Evolutionary conservation across 2,888 invertebrate genomes (phyloP).

Genomic region (Eristalis pertinax): DNA sequence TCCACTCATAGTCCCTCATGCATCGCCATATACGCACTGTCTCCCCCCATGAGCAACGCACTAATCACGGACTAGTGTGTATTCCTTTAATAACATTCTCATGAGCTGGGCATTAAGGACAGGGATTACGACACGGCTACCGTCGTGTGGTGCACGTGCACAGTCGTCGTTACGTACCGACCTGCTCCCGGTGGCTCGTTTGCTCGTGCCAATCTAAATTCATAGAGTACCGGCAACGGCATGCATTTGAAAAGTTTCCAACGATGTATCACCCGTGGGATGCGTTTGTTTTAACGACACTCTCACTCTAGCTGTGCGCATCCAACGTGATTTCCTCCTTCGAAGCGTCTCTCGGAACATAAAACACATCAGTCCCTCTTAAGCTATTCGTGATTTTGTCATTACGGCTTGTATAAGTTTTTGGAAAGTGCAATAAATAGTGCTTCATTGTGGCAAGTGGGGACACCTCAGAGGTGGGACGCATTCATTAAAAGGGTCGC

Average conservation of each 20-base stretch:
- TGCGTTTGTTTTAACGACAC: constrained; percentile 40
- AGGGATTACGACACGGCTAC: background rate
- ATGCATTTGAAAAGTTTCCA: constrained; percentile 24
- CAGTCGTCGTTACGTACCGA: constrained; percentile 13
- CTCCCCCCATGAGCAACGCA: no score
- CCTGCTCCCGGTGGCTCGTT: background rate
- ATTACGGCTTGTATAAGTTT: constrained; percentile 9
- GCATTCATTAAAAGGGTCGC: background rate
- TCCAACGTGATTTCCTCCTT: constrained; percentile 28
- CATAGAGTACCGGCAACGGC: constrained; percentile 1
- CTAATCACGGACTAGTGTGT: background rate
- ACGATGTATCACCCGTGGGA: constrained; percentile 26
- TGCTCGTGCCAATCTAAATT: constrained; percentile 33
- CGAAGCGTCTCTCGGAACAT: background rate
- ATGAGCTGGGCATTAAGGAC: background rate
- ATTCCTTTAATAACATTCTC: background rate
- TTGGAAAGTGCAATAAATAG: background rate
- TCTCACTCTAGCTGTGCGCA: constrained; percentile 10
- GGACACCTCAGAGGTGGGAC: background rate
- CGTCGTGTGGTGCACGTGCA: constrained; percentile 12
- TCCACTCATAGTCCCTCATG: background rate
- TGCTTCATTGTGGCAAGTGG: background rate
- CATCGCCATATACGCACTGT: background rate
- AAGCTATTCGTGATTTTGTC: background rate
- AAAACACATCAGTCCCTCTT: background rate